These are phyloP conservation scores for Poeciliopsis presidionis DNA, from an alignment of 2,797 vertebrate species.

Conservation along the genomic window DNA sequence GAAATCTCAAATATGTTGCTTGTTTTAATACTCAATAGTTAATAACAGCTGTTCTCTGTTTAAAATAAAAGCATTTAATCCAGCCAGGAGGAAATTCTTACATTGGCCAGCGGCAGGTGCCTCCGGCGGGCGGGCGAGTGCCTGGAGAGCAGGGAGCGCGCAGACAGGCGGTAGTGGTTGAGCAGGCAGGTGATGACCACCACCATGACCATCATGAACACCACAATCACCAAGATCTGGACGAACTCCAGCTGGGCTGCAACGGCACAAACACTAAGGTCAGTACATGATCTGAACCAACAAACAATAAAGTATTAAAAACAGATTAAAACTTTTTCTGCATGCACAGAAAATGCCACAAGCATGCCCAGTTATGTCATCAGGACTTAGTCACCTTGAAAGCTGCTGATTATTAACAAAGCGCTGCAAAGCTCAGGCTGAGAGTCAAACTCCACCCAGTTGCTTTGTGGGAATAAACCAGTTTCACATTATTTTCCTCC, in stretches of 20 bases:
- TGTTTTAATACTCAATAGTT: neutral
- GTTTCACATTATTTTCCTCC: neutral
- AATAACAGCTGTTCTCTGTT: neutral
- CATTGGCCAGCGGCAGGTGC: constrained; percentile 89
- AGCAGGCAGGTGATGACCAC: constrained; percentile 96
- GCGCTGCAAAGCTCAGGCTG: neutral
- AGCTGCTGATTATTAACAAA: neutral
- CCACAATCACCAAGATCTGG: constrained; percentile 96
- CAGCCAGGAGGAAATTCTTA: constrained; percentile 60
- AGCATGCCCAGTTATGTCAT: neutral
- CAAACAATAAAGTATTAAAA: neutral
- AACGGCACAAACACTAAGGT: constrained; percentile 29
- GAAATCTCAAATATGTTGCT: neutral
- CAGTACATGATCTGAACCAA: neutral
- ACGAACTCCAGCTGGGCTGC: constrained; percentile 97
- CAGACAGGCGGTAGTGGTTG: constrained; percentile 95
- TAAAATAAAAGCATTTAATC: neutral
- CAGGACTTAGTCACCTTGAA: neutral
- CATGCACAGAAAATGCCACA: neutral
- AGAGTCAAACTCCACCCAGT: neutral
- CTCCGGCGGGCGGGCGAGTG: constrained; percentile 85
- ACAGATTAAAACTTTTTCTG: neutral
- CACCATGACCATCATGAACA: constrained; percentile 99
- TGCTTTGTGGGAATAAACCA: neutral
- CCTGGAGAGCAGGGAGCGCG: constrained; percentile 89